phyloP scores from a whole-genome alignment of 2,888 invertebrate genomes.

The Drosophila helvetica region DNA sequence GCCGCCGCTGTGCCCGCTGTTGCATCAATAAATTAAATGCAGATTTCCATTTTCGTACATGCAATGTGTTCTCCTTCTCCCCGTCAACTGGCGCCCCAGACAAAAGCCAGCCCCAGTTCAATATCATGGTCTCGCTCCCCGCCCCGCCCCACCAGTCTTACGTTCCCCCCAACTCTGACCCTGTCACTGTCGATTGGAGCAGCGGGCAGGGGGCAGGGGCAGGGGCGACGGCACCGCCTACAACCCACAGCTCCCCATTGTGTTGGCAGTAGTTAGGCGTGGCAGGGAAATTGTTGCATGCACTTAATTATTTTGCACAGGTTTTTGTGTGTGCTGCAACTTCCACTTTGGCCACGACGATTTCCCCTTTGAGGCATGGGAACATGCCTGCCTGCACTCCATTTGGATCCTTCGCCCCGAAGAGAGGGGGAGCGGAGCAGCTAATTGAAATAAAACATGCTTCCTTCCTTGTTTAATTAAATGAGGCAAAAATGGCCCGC shows the following conservation, averaged over 20 bases:
- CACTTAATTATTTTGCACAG: constrained; percentile 78
- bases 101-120: constrained; percentile 44
- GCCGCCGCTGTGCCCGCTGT: constrained; percentile 37
- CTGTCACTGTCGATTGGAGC: constrained; percentile 9
- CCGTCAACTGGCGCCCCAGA: constrained; percentile 11
- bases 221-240: background rate
- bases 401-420: background rate
- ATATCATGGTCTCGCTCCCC: constrained; percentile 29
- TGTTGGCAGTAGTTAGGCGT: constrained; percentile 60
- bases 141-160: background rate
- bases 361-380: constrained; percentile 23
- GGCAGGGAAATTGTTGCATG: constrained; percentile 76
- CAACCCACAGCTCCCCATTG: background rate
- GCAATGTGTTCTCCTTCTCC: constrained; percentile 2
- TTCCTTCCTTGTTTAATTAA: constrained; percentile 58
- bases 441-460: constrained; percentile 77
- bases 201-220: background rate
- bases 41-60: constrained; percentile 72
- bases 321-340: constrained; percentile 53
- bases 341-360: constrained; percentile 35
- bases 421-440: constrained; percentile 24
- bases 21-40: constrained; percentile 79
- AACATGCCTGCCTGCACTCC: background rate
- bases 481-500: constrained; percentile 55
- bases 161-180: background rate